A percentile compares a stretch with the other conserved stretches of the same genome.
These are phyloP conservation scores for Calidris pugnax DNA, from an alignment of 2,113 vertebrate genomes.

Conservation along the genomic window DNA sequence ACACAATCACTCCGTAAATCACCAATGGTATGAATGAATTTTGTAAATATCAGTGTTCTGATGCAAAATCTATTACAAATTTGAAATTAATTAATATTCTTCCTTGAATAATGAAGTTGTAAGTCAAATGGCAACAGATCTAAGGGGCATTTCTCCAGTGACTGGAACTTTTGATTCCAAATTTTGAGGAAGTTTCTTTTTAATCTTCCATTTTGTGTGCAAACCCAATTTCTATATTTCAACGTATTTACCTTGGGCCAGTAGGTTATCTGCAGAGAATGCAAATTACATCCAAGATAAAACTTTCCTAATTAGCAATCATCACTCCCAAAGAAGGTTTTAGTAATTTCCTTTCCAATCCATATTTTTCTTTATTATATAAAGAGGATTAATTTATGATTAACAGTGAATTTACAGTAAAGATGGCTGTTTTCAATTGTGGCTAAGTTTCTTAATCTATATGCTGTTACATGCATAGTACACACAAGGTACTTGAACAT, in stretches of 20 bases:
- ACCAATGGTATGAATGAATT: neutral
- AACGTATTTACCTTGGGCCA: neutral
- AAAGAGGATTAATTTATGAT: neutral
- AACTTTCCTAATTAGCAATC: neutral
- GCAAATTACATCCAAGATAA: neutral
- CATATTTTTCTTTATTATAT: neutral
- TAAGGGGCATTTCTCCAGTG: neutral
- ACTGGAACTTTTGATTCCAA: neutral
- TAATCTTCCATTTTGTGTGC: neutral
- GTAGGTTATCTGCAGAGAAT: neutral
- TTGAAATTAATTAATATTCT: neutral
- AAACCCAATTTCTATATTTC: neutral
- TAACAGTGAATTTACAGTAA: neutral
- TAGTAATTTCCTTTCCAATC: neutral
- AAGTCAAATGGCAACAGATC: neutral
- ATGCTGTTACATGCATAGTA: neutral
- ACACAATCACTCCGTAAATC: neutral
- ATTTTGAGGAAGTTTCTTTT: neutral
- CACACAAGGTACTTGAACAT: neutral
- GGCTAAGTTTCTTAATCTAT: neutral
- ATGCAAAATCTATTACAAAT: neutral
- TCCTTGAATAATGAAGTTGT: neutral
- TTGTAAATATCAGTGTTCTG: neutral
- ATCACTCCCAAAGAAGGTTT: neutral
- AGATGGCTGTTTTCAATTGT: neutral